A percentile compares a stretch with the other conserved stretches of the same genome.
Evolutionary conservation across 2,888 invertebrate species (phyloP).

Genomic region (Leptopterna dolabrata): DNA sequence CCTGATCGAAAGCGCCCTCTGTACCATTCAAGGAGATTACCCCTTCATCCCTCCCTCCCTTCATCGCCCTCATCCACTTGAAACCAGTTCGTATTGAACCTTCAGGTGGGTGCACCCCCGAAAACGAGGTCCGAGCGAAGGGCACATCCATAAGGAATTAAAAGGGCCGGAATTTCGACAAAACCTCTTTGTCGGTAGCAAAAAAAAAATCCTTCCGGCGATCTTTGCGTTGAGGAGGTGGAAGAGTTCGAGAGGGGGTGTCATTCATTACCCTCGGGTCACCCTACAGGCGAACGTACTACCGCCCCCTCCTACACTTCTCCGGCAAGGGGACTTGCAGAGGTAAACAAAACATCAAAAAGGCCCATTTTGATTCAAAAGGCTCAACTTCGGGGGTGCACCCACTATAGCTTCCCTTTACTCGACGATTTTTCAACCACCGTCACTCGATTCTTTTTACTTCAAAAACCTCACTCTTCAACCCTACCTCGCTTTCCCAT

Average conservation of each 20-base stretch:
- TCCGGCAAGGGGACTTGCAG: not conserved
- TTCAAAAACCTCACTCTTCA: not conserved
- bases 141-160: not conserved
- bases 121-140: constrained; percentile 3
- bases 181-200: not conserved
- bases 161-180: not conserved
- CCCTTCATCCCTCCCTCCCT: not conserved
- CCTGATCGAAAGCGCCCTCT: not conserved
- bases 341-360: not conserved
- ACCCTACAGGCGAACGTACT: not conserved
- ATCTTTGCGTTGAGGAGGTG: not conserved
- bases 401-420: not conserved
- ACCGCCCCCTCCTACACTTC: not conserved
- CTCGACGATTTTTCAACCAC: not conserved
- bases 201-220: not conserved
- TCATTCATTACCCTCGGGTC: not conserved
- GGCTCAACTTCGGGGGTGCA: not conserved
- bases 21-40: not conserved
- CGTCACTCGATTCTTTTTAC: not conserved
- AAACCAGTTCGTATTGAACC: not conserved
- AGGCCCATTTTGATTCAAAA: not conserved
- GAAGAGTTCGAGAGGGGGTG: not conserved
- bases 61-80: not conserved
- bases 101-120: not conserved
- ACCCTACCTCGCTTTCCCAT: not conserved